phyloP scores from a whole-genome alignment of 2,888 invertebrate genomes.

The Nemotelus nigrinus region DNA sequence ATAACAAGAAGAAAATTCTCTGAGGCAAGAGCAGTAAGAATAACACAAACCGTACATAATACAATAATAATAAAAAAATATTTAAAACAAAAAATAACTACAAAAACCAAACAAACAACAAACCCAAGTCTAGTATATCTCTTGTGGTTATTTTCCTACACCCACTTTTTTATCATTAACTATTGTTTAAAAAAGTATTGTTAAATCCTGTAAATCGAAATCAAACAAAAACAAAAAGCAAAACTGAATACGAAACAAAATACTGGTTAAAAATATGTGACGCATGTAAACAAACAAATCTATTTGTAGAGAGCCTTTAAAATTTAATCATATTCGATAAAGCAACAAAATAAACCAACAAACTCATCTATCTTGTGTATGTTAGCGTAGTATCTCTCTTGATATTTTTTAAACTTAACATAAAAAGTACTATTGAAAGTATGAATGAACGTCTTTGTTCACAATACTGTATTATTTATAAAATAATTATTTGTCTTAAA shows the following conservation, averaged over 20 bases:
- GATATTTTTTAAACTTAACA: slow-evolving; percentile 22
- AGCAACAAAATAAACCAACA: not conserved
- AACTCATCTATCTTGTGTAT: slow-evolving; percentile 38
- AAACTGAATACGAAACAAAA: not conserved
- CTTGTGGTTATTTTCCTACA: slow-evolving; percentile 21
- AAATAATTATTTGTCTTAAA: slow-evolving; percentile 14
- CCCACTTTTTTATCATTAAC: not conserved
- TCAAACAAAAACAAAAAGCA: not conserved
- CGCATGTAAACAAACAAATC: slow-evolving; percentile 2
- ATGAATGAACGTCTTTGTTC: slow-evolving; percentile 11
- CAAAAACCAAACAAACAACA: not conserved
- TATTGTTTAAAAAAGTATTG: slow-evolving; percentile 21
- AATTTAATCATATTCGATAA: slow-evolving; percentile 10
- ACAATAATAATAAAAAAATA: slow-evolving; percentile 22
- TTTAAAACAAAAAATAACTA: not conserved
- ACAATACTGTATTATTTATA: slow-evolving; percentile 17
- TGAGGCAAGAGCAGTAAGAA: not conserved
- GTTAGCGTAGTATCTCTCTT: slow-evolving; percentile 22
- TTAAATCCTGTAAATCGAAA: slow-evolving; percentile 7
- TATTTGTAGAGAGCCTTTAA: slow-evolving; percentile 16
- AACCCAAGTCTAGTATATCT: slow-evolving; percentile 6
- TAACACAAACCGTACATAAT: slow-evolving; percentile 3
- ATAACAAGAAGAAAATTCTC: not conserved
- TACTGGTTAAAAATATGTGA: not conserved
- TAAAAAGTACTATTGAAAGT: slow-evolving; percentile 3